These are phyloP conservation scores for Epinotia nisella DNA, from an alignment of 2,888 invertebrate species.

Conservation along the genomic window DNA sequence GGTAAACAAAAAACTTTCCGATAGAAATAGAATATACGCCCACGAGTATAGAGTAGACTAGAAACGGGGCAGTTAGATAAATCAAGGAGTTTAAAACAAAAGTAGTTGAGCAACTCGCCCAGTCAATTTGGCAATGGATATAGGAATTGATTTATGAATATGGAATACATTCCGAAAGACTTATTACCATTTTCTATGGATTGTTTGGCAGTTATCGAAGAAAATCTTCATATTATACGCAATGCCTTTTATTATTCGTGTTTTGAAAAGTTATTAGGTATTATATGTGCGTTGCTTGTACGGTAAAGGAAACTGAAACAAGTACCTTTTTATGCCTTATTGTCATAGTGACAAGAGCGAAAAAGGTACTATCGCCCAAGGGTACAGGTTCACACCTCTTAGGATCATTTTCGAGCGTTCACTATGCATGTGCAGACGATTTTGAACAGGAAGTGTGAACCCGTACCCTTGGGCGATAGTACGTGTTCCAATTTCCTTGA, in stretches of 20 bases:
- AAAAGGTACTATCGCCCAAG: no score
- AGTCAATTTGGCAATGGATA: constrained; percentile 36
- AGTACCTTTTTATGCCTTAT: no score
- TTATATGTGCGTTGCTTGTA: no score
- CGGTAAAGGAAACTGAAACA: no score
- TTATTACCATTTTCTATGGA: not conserved
- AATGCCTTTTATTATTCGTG: not conserved
- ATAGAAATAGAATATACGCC: not conserved
- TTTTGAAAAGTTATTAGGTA: no score
- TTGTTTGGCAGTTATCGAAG: not conserved
- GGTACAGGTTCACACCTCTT: no score
- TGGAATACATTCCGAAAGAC: not conserved
- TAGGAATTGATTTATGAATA: constrained; percentile 11
- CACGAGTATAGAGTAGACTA: not conserved
- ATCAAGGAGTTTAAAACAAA: constrained; percentile 28
- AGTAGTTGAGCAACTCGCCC: constrained; percentile 21
- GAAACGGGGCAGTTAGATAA: constrained; percentile 13
- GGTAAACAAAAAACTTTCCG: not conserved
- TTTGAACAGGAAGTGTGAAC: no score
- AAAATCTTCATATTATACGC: not conserved
- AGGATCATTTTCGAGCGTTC: no score
- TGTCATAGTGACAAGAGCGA: no score
- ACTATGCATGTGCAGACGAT: no score
- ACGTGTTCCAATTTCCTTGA: no score
- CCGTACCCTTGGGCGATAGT: no score